Percentiles rank a stretch among this genome's conserved stretches.
Evolutionary conservation across 2,888 invertebrate genomes (phyloP).

Genomic region (Agrypnus murinus): DNA sequence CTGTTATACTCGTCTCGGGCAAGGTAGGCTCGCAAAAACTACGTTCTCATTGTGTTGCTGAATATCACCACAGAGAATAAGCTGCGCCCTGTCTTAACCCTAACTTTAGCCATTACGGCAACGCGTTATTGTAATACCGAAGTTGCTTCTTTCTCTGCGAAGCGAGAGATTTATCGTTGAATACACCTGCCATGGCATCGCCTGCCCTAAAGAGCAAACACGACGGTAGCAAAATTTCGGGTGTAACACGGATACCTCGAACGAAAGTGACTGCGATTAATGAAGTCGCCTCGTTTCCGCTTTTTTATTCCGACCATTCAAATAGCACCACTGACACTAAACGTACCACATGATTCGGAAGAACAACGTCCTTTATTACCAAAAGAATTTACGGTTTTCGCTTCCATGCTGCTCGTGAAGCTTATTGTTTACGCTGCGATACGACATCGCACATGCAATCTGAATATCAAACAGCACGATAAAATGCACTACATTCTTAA

Average conservation of each 20-base stretch:
- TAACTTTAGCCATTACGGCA: slow-evolving; percentile 69
- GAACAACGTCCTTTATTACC: slow-evolving; percentile 43
- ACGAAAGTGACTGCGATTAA: slow-evolving; percentile 25
- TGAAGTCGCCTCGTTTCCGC: slow-evolving; percentile 33
- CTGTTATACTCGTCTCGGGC: slow-evolving; percentile 61
- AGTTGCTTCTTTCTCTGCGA: slow-evolving; percentile 66
- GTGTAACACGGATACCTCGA: slow-evolving; percentile 24
- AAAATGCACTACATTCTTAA: slow-evolving; percentile 49
- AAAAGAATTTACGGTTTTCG: slow-evolving; percentile 44
- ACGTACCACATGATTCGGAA: slow-evolving; percentile 36
- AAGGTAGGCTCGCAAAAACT: slow-evolving; percentile 67
- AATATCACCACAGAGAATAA: slow-evolving; percentile 69
- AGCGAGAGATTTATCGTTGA: slow-evolving; percentile 66
- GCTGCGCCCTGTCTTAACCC: slow-evolving; percentile 67
- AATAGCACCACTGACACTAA: slow-evolving; percentile 38
- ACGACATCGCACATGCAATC: slow-evolving; percentile 52
- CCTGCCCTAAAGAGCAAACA: slow-evolving; percentile 30
- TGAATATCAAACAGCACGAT: slow-evolving; percentile 52
- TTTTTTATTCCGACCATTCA: slow-evolving; percentile 34
- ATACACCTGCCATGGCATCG: slow-evolving; percentile 58
- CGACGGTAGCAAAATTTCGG: slow-evolving; percentile 25
- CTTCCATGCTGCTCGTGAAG: slow-evolving; percentile 45
- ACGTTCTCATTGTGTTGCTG: slow-evolving; percentile 66
- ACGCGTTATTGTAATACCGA: slow-evolving; percentile 67
- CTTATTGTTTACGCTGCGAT: slow-evolving; percentile 50